A percentile compares a stretch with the other conserved stretches of the same genome.
phyloP scores from a whole-genome alignment of 2,797 vertebrate species.

The Rousettus madagascariensis region DNA sequence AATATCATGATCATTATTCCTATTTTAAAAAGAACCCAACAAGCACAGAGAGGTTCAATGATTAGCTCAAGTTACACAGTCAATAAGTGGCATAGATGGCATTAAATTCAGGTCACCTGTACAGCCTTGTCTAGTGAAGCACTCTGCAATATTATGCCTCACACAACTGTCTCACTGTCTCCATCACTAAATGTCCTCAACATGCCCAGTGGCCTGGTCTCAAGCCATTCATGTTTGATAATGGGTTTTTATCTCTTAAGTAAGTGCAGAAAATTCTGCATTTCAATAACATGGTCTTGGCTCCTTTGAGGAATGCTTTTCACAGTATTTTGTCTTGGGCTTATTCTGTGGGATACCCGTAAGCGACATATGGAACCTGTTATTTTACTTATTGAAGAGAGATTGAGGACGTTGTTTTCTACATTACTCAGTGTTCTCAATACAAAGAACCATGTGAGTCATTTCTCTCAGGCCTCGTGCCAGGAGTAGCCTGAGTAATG shows the following conservation, averaged over 20 bases:
- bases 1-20: neutral
- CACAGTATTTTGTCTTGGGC: neutral
- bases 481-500: constrained; percentile 1
- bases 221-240: neutral
- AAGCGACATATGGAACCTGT: neutral
- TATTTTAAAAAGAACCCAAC: neutral
- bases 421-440: constrained; percentile 38
- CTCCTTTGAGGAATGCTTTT: neutral
- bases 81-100: neutral
- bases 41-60: neutral
- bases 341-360: neutral
- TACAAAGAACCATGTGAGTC: neutral
- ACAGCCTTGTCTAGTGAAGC: neutral
- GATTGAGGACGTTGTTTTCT: constrained; percentile 19
- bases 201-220: neutral
- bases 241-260: neutral
- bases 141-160: fast-evolving
- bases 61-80: neutral
- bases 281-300: neutral
- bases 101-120: neutral
- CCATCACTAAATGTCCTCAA: neutral
- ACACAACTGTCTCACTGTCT: fast-evolving
- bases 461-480: neutral
- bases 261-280: neutral
- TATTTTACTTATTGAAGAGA: constrained; percentile 21